Percentiles rank a stretch among this genome's conserved stretches.
Conservation (phyloP, 1,140 invertebrate genomes). For the Coelopa frigida region DNA sequence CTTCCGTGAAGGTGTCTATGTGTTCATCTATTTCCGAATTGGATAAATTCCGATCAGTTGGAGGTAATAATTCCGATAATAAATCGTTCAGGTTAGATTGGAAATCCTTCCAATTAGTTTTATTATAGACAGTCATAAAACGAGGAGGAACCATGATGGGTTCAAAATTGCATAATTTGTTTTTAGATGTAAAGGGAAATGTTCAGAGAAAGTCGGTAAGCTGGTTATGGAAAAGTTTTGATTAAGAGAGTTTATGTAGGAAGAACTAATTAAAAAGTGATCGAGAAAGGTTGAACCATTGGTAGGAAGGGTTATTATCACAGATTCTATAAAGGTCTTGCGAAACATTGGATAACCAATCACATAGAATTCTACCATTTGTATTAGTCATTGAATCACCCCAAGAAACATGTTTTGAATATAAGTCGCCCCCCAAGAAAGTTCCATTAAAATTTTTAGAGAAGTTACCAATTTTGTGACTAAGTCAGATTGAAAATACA, state of each 20-base stretch:
- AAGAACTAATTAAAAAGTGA: neutral
- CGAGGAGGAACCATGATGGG: neutral
- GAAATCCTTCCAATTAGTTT: constrained; percentile 5
- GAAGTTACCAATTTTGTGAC: too few relatives aligned
- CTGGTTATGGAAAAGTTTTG: neutral
- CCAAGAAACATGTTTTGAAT: constrained; percentile 3
- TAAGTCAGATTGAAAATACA: too few relatives aligned
- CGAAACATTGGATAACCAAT: neutral
- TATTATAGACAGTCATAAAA: neutral
- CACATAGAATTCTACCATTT: neutral
- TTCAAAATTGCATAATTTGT: neutral
- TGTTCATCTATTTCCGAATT: too few relatives aligned
- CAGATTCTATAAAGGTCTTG: neutral
- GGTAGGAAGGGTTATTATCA: neutral
- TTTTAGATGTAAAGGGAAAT: constrained; percentile 2
- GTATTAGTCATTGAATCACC: neutral
- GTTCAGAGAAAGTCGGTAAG: constrained; percentile 1
- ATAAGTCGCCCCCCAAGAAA: neutral
- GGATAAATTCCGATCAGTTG: too few relatives aligned
- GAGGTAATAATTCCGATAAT: too few relatives aligned
- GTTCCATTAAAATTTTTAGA: neutral
- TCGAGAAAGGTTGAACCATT: neutral
- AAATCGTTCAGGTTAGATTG: too few relatives aligned
- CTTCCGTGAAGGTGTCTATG: too few relatives aligned
- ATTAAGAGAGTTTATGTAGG: neutral